A percentile compares a stretch with the other conserved stretches of the same genome.
Conservation (phyloP, 2,797 vertebrate species). For the Gymnoscopelus microlampas region DNA sequence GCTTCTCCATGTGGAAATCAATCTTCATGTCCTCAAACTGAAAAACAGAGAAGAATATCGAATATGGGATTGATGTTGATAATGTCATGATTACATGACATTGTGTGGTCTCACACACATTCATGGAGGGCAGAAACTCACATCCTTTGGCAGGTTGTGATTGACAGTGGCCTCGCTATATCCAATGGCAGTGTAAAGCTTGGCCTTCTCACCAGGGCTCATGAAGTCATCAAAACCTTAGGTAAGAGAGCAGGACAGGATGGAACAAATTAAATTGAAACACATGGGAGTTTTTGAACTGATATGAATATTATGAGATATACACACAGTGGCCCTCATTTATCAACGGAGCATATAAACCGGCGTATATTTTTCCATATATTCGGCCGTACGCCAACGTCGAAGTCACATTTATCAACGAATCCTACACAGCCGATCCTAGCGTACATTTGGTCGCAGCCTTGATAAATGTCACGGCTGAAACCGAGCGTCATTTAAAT, state of each 20-base stretch:
- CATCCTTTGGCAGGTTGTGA: slow-evolving; percentile 94
- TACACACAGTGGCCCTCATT: no score
- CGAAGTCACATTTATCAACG: no score
- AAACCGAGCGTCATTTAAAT: no score
- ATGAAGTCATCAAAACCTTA: slow-evolving; percentile 91
- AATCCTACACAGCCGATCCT: no score
- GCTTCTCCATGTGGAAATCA: slow-evolving; percentile 88
- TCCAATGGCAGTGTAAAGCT: slow-evolving; percentile 96
- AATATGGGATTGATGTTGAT: neutral
- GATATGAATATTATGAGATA: no score
- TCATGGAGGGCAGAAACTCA: slow-evolving; percentile 69
- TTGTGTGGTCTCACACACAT: neutral
- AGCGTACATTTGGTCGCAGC: no score
- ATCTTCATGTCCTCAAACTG: slow-evolving; percentile 97
- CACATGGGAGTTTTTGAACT: neutral
- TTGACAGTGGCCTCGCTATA: slow-evolving; percentile 94
- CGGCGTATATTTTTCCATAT: no score
- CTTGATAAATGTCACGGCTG: no score
- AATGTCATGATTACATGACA: neutral
- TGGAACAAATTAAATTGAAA: neutral
- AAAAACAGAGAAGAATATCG: slow-evolving; percentile 33
- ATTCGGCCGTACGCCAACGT: no score
- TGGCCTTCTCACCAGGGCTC: slow-evolving; percentile 90
- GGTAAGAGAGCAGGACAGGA: neutral
- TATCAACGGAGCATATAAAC: no score